Evolutionary conservation across 2,888 invertebrate genomes (phyloP).

Genomic region (Pandemis heparana): DNA sequence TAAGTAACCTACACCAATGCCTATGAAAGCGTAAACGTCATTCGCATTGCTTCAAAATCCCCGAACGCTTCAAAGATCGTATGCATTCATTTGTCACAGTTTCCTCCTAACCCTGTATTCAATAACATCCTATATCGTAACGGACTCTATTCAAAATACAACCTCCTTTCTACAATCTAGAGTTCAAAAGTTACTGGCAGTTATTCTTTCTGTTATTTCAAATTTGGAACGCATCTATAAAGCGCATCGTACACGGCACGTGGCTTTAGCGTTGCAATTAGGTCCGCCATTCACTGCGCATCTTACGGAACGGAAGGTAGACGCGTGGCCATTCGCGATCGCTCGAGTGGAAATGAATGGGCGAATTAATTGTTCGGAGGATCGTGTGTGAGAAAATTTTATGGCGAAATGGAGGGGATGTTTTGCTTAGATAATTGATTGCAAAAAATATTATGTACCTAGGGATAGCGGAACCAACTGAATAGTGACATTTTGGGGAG

Average conservation of each 20-base stretch:
- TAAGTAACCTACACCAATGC: constrained; percentile 16
- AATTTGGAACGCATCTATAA: constrained; percentile 37
- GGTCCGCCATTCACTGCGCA: constrained; percentile 66
- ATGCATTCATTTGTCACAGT: constrained; percentile 78
- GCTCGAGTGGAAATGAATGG: constrained; percentile 72
- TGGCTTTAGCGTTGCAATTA: constrained; percentile 76
- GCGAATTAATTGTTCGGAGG: constrained; percentile 70
- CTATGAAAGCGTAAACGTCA: constrained; percentile 41
- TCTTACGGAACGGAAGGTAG: constrained; percentile 51
- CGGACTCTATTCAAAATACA: neutral
- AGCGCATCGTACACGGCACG: constrained; percentile 58
- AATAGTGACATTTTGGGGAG: neutral
- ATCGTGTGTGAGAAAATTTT: constrained; percentile 40
- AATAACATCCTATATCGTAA: constrained; percentile 34
- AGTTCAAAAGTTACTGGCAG: neutral
- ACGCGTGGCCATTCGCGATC: constrained; percentile 61
- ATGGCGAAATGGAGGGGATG: constrained; percentile 45
- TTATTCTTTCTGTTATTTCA: constrained; percentile 13
- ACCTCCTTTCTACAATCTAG: neutral
- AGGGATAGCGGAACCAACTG: neutral
- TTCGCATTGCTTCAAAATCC: constrained; percentile 42
- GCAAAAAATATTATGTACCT: constrained; percentile 8
- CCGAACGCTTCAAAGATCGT: constrained; percentile 66
- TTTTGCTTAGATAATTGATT: constrained; percentile 43
- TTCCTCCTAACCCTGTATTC: constrained; percentile 49